phyloP scores from a whole-genome alignment of 2,888 invertebrate genomes.

The Tinea pellionella region DNA sequence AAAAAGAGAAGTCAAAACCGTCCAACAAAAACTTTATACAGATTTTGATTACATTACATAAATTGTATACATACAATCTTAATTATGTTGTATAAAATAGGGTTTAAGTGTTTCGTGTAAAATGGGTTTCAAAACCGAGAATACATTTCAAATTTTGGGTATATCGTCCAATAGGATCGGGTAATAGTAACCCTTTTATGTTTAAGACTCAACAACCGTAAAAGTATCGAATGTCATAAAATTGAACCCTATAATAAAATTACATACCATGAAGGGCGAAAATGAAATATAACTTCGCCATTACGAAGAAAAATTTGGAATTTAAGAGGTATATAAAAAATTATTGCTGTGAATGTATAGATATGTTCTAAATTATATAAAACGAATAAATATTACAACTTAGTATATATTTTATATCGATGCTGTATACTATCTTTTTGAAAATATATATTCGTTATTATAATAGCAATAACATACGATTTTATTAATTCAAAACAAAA shows the following conservation, averaged over 20 bases:
- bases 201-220: conserved; percentile 51
- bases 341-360: neutral
- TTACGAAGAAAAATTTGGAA: conserved; percentile 31
- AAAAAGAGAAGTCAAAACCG: too few relatives aligned
- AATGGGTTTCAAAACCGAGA: neutral
- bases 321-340: conserved; percentile 24
- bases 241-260: conserved; percentile 55
- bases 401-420: neutral
- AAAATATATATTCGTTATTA: too few relatives aligned
- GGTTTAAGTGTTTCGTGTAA: neutral
- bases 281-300: conserved; percentile 48
- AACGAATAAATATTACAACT: neutral
- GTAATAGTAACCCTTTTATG: conserved; percentile 50
- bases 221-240: conserved; percentile 59
- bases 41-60: too few relatives aligned
- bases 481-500: too few relatives aligned
- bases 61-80: too few relatives aligned
- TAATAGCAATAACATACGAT: too few relatives aligned
- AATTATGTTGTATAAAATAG: neutral
- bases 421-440: too few relatives aligned
- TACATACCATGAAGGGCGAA: conserved; percentile 44
- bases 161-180: neutral
- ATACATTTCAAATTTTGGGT: neutral
- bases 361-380: neutral
- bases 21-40: too few relatives aligned